Evolutionary conservation across 2,888 invertebrate species (phyloP).

Genomic region (Pocota personata): DNA sequence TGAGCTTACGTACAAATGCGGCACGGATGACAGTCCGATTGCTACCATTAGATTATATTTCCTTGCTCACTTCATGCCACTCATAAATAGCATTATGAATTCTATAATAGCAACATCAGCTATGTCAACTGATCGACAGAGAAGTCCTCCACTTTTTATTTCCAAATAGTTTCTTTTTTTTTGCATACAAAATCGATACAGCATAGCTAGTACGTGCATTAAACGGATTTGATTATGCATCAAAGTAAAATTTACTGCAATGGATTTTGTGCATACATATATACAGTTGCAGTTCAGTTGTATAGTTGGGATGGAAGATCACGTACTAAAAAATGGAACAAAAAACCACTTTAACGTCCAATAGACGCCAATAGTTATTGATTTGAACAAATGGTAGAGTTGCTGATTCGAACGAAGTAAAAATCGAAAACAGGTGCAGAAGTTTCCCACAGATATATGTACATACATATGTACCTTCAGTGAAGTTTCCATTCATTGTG

Average conservation of each 20-base stretch:
- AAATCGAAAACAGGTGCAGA: conserved; percentile 39
- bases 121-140: background rate
- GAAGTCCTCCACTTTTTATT: conserved; percentile 31
- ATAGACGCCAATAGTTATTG: conserved; percentile 39
- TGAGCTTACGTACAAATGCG: background rate
- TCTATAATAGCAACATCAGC: background rate
- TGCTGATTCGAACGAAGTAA: conserved; percentile 24
- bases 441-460: too few species aligned
- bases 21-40: background rate
- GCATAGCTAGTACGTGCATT: conserved; percentile 27
- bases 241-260: conserved; percentile 31
- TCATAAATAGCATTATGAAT: background rate
- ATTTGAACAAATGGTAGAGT: conserved; percentile 41
- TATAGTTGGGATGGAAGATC: conserved; percentile 49
- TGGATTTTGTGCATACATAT: background rate
- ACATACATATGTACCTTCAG: too few species aligned
- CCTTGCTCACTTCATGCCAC: too few species aligned
- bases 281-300: conserved; percentile 5
- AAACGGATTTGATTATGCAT: conserved; percentile 33
- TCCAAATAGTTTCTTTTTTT: background rate
- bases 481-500: background rate
- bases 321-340: conserved; percentile 64
- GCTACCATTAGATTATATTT: background rate
- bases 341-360: conserved; percentile 37
- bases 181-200: conserved; percentile 9